Conservation (phyloP, 2,113 vertebrate species). For the Phodopus roborovskii region DNA sequence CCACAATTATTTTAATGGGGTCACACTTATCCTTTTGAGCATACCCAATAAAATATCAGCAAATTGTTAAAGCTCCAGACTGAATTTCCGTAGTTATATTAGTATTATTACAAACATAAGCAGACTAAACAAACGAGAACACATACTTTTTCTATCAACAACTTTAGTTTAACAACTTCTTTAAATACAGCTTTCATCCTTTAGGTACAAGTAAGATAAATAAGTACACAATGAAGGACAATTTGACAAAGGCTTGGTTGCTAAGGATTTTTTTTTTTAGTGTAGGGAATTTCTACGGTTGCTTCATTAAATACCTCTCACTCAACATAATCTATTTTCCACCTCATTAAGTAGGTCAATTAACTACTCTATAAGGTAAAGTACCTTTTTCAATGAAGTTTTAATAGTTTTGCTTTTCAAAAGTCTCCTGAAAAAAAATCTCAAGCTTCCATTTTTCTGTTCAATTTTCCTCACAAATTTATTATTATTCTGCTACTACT, state of each 20-base stretch:
- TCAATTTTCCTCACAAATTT: neutral
- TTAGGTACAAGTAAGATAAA: conserved; percentile 39
- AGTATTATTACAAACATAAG: neutral
- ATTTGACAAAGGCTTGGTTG: neutral
- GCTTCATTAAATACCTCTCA: conserved; percentile 47
- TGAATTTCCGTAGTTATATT: conserved; percentile 22
- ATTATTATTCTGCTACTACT: neutral
- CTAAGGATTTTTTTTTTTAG: neutral
- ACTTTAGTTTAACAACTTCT: neutral
- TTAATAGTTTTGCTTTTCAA: neutral
- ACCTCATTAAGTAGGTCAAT: conserved; percentile 52
- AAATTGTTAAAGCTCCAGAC: neutral
- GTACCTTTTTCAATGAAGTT: conserved; percentile 41
- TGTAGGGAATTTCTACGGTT: conserved; percentile 30
- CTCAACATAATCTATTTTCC: conserved; percentile 51
- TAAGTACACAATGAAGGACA: conserved; percentile 29
- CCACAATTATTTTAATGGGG: conserved; percentile 37
- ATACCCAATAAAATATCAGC: neutral
- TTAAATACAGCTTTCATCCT: neutral
- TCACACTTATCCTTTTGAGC: neutral
- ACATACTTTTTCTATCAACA: neutral
- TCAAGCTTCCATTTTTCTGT: neutral
- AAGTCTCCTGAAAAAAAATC: conserved; percentile 14
- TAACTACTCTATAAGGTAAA: conserved; percentile 33
- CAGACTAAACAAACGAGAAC: neutral